phyloP scores from a whole-genome alignment of 2,113 vertebrate species.

The Boulengeromyrus knoepffleri region DNA sequence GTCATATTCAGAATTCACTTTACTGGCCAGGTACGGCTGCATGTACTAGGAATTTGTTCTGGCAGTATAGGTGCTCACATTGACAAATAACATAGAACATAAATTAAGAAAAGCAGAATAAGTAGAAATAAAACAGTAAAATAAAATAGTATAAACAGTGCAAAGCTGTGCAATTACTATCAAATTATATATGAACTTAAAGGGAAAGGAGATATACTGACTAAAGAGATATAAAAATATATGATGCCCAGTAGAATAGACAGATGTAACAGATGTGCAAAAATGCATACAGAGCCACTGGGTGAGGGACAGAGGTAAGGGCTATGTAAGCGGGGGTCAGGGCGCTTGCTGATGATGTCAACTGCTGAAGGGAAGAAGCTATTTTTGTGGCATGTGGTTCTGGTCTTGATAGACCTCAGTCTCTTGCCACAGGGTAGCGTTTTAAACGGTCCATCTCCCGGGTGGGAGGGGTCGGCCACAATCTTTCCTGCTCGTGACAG shows the following conservation, averaged over 20 bases:
- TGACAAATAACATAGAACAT: background rate
- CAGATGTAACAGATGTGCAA: no score
- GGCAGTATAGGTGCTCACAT: background rate
- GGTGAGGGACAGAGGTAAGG: background rate
- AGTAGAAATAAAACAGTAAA: background rate
- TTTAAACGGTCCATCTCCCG: background rate
- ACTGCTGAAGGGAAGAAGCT: background rate
- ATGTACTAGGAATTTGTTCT: background rate
- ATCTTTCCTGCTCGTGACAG: background rate
- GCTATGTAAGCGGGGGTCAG: background rate
- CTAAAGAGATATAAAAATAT: background rate
- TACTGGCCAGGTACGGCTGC: background rate
- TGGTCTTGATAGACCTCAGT: background rate
- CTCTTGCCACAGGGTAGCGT: background rate
- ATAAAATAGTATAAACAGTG: background rate
- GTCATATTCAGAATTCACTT: background rate
- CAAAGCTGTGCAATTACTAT: background rate
- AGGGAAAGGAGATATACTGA: background rate
- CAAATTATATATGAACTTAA: background rate
- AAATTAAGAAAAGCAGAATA: background rate
- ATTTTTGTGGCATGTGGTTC: background rate
- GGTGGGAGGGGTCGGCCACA: background rate
- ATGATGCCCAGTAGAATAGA: no score
- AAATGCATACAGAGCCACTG: background rate
- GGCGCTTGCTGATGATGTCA: background rate